Evolutionary conservation across 2,797 vertebrate genomes (phyloP).

Genomic region (Halcyon badia): DNA sequence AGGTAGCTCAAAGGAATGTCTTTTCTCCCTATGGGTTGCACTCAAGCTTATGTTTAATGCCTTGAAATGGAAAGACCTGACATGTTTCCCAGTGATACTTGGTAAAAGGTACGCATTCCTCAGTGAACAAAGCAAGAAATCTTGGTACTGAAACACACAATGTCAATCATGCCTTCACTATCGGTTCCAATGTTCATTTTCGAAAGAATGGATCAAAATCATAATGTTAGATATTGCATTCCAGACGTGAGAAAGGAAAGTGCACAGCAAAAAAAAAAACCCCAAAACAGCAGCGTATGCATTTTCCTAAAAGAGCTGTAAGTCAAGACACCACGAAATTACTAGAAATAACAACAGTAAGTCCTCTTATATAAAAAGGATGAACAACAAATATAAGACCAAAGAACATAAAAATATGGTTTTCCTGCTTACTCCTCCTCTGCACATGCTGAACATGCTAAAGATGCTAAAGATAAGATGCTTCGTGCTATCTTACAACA

Average conservation of each 20-base stretch:
- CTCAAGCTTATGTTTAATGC: neutral
- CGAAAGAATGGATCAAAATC: neutral
- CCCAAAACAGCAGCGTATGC: neutral
- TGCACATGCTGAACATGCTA: no score
- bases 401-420: neutral
- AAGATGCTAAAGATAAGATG: neutral
- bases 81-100: neutral
- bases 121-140: neutral
- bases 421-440: neutral
- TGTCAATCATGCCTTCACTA: neutral
- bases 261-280: neutral
- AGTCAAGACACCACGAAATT: neutral
- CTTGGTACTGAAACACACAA: neutral
- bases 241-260: neutral
- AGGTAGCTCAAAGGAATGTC: neutral
- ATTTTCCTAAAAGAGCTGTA: neutral
- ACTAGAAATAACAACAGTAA: neutral
- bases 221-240: neutral
- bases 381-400: neutral
- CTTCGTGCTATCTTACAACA: neutral
- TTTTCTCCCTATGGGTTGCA: neutral
- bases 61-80: slow-evolving; percentile 16
- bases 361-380: neutral
- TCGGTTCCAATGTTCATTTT: neutral
- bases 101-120: neutral